These are phyloP conservation scores for Psix sp. DNA, from an alignment of 1,140 invertebrate genomes.

Conservation along the genomic window DNA sequence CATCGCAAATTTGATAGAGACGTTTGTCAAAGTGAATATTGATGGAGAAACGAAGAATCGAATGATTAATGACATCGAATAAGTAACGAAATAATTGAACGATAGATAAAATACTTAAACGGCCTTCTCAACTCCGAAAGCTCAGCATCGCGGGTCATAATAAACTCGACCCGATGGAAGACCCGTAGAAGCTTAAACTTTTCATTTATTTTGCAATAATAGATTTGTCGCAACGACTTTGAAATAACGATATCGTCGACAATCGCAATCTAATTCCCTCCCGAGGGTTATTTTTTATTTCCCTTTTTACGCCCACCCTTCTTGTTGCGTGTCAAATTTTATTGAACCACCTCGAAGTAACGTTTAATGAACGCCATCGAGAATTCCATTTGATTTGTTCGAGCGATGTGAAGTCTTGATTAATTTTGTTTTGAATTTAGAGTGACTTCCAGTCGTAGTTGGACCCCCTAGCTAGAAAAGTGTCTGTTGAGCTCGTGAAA, in stretches of 20 bases:
- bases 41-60: too few relatives aligned
- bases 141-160: slow-evolving; percentile 45
- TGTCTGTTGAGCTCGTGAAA: slow-evolving; percentile 39
- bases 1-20: too few relatives aligned
- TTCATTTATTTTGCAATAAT: slow-evolving; percentile 28
- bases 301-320: too few relatives aligned
- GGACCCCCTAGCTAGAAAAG: slow-evolving; percentile 61
- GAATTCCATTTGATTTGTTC: slow-evolving; percentile 33
- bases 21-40: too few relatives aligned
- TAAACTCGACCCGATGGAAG: too few relatives aligned
- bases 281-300: too few relatives aligned
- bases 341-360: slow-evolving; percentile 22
- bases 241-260: slow-evolving; percentile 16
- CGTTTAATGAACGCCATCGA: slow-evolving; percentile 29
- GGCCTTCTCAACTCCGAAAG: too few relatives aligned
- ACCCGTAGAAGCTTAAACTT: slow-evolving; percentile 34
- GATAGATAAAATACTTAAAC: too few relatives aligned
- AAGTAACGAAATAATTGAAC: too few relatives aligned
- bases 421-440: slow-evolving; percentile 74
- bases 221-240: slow-evolving; percentile 32
- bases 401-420: slow-evolving; percentile 34
- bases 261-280: slow-evolving; percentile 13
- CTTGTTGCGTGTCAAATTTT: slow-evolving; percentile 15
- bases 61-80: too few relatives aligned
- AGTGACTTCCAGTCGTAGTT: slow-evolving; percentile 72